phyloP scores from a whole-genome alignment of 2,888 invertebrate genomes.

The Agonopterix arenella region DNA sequence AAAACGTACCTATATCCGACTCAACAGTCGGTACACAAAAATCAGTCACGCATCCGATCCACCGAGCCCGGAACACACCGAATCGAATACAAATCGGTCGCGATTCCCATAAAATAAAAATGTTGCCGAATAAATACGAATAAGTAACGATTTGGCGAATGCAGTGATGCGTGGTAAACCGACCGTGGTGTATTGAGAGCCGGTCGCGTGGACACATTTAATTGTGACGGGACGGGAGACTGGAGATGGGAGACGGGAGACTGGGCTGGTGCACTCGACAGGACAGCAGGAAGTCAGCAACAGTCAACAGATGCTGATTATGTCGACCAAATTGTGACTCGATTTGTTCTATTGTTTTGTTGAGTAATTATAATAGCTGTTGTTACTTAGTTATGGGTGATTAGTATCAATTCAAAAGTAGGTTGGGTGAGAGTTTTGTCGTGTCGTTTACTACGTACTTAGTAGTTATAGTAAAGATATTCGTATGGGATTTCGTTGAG shows the following conservation, averaged over 20 bases:
- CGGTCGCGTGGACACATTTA: conserved; percentile 64
- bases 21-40: background rate
- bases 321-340: background rate
- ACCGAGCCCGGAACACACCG: conserved; percentile 42
- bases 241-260: background rate
- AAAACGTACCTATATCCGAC: too few relatives aligned
- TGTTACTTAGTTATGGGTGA: background rate
- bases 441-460: too few relatives aligned
- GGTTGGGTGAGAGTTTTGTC: too few relatives aligned
- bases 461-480: too few relatives aligned
- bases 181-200: conserved; percentile 37
- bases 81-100: conserved; percentile 42
- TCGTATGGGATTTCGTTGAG: too few relatives aligned
- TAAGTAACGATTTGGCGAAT: conserved; percentile 13
- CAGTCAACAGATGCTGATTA: conserved; percentile 16
- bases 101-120: conserved; percentile 33
- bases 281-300: conserved; percentile 7
- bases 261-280: conserved; percentile 1
- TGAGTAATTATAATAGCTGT: background rate
- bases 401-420: background rate
- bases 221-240: conserved; percentile 42
- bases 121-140: conserved; percentile 22
- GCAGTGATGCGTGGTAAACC: conserved; percentile 32
- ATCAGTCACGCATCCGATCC: conserved; percentile 27
- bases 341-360: conserved; percentile 1